Conservation (phyloP, 2,888 invertebrate genomes). For the Eubasilissa splendida region DNA sequence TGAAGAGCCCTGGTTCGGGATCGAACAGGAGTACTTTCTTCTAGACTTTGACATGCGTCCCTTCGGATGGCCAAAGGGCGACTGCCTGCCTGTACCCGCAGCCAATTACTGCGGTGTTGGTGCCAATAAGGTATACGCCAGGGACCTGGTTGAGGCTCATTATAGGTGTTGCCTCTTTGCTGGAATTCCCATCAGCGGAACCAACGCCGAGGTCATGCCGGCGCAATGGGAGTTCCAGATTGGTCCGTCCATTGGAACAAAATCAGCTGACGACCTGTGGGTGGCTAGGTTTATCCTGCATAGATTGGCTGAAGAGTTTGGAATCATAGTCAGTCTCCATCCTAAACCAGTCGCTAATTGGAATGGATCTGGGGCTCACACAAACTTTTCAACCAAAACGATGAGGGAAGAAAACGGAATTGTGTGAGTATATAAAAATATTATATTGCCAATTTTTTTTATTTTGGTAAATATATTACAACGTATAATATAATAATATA, state of each 20-base stretch:
- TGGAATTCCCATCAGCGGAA: constrained; percentile 92
- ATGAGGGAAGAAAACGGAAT: constrained; percentile 90
- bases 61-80: constrained; percentile 94
- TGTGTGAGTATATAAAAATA: constrained; percentile 64
- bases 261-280: constrained; percentile 89
- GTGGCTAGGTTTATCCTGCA: constrained; percentile 86
- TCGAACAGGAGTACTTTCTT: constrained; percentile 93
- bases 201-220: constrained; percentile 98
- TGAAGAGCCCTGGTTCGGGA: constrained; percentile 90
- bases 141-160: constrained; percentile 95
- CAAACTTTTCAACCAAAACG: constrained; percentile 89
- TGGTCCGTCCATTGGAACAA: constrained; percentile 90
- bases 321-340: constrained; percentile 79
- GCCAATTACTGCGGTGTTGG: constrained; percentile 99
- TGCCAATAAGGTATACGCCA: constrained; percentile 91
- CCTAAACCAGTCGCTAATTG: constrained; percentile 86
- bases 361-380: constrained; percentile 92
- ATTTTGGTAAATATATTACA: too few relatives aligned
- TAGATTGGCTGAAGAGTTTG: constrained; percentile 90
- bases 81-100: constrained; percentile 92
- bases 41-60: constrained; percentile 91
- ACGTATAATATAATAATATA: too few relatives aligned
- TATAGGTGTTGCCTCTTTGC: constrained; percentile 89
- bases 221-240: constrained; percentile 94
- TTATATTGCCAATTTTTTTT: not conserved